These are phyloP conservation scores for Ostrea denselamellosa DNA, from an alignment of 1,140 invertebrate species.

Conservation along the genomic window DNA sequence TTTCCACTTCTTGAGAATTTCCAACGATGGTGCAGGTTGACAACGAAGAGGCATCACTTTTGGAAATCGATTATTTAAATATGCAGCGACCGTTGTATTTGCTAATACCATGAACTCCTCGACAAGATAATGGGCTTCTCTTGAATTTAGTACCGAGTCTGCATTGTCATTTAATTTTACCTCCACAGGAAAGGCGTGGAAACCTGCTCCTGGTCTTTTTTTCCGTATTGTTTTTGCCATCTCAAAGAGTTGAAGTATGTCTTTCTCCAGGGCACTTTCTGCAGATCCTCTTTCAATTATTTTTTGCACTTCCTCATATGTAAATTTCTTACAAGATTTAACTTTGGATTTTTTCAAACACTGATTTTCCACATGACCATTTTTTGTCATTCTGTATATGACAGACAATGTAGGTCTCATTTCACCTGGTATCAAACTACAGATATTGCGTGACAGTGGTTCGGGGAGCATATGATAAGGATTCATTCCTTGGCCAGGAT, in stretches of 20 bases:
- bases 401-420: slow-evolving; percentile 69
- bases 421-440: slow-evolving; percentile 75
- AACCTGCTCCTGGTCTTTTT: slow-evolving; percentile 59
- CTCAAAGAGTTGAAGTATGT: slow-evolving; percentile 59
- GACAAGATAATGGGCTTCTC: slow-evolving; percentile 70
- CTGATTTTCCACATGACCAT: slow-evolving; percentile 43
- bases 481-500: slow-evolving; percentile 63
- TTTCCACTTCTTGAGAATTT: slow-evolving; percentile 43
- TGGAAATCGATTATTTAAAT: slow-evolving; percentile 46
- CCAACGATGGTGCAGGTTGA: slow-evolving; percentile 42
- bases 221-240: slow-evolving; percentile 61
- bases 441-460: slow-evolving; percentile 74
- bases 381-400: slow-evolving; percentile 61
- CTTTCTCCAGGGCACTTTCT: slow-evolving; percentile 41
- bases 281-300: slow-evolving; percentile 54
- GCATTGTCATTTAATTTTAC: slow-evolving; percentile 54
- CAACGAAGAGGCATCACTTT: slow-evolving; percentile 47
- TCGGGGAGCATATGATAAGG: slow-evolving; percentile 78
- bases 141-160: slow-evolving; percentile 56
- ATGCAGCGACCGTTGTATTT: slow-evolving; percentile 60
- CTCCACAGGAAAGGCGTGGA: slow-evolving; percentile 62
- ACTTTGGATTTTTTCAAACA: slow-evolving; percentile 60
- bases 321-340: slow-evolving; percentile 61
- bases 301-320: slow-evolving; percentile 65
- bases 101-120: slow-evolving; percentile 70